phyloP scores from a whole-genome alignment of 2,888 invertebrate species.

The Neoascia interrupta region DNA sequence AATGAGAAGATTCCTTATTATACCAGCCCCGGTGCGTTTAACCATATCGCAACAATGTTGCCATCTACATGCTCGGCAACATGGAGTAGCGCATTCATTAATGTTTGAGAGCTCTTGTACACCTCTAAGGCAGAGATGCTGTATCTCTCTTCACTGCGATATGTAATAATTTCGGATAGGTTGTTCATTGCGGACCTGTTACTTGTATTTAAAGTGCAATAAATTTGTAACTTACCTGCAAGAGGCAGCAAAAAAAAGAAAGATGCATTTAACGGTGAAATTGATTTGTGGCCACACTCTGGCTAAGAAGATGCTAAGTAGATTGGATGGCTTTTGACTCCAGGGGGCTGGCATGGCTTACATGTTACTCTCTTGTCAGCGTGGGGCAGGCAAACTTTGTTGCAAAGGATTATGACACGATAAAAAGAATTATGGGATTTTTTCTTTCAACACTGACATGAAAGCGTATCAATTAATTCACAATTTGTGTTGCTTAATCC shows the following conservation, averaged over 20 bases:
- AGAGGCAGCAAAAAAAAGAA: too few species aligned
- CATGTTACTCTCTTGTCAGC: background rate
- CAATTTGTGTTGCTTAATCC: background rate
- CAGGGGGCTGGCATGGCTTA: background rate
- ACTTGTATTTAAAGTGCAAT: constrained; percentile 11
- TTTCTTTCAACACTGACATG: background rate
- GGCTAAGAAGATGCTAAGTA: constrained; percentile 1
- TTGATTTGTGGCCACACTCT: constrained; percentile 15
- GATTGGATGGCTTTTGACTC: background rate
- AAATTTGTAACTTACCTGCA: constrained; percentile 6
- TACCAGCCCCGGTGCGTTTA: too few species aligned
- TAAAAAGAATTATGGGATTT: too few species aligned
- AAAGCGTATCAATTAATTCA: background rate
- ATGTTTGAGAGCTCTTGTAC: background rate
- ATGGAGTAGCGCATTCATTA: constrained; percentile 13
- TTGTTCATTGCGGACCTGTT: background rate
- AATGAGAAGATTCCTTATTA: too few species aligned
- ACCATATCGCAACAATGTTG: constrained; percentile 13
- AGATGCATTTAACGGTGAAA: constrained; percentile 11
- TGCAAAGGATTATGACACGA: background rate
- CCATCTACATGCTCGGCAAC: background rate
- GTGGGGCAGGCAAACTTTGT: background rate
- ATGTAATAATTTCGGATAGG: background rate
- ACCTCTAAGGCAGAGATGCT: background rate
- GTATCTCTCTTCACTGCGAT: background rate